Base-by-base conservation (phyloP, 2,888 invertebrate genomes). In the Bruchidius siliquastri region DNA sequence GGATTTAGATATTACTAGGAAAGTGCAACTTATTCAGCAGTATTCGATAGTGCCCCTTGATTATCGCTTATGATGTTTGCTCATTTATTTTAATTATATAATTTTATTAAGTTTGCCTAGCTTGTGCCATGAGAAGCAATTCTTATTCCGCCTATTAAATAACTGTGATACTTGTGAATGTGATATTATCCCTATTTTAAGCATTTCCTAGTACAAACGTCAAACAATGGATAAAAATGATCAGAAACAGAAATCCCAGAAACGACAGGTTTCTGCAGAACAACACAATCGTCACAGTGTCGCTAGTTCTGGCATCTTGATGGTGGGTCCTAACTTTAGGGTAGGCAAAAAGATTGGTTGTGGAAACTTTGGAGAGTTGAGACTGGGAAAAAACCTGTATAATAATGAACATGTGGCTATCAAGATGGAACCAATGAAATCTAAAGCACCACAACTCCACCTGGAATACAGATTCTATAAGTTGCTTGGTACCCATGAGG, bases 321-420 rank as follows among this genome's bases (percentile, higher is more conserved):
- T 99, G 98, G 99, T 99, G 85, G 99, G 99, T 84, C 99, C 99
- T 86, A 99, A 99, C 90, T 99, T 98, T 90, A 94, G 98, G 87
- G 99, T 99, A 85, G 99, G 99, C 84, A 99, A 99, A 91, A 99
- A 99, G 90, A 99, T 99, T 87, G 99, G 99, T 88, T 98, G 98
- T 91, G 99, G 99, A 85, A 99, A 99, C 90, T 99, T 99, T 87
- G 99, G 99, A 82, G 99, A 99, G 90, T 92, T 99, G 83, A 92
- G 99, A 87, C 92, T 99, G 88, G 97, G 98, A 83, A 99, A 99
- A 92, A 99, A 99, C 90, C 92, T 99, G 86, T 99, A 99, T 92
- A 99, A 98, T 92, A 99, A 98, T 92, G 99, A 99, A 91, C 99
- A 99, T 91, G 99, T 99, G 89, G 99, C 99, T 88, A 99, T 99